phyloP scores from a whole-genome alignment of 2,888 invertebrate genomes.

The Petrolisthes manimaculis region DNA sequence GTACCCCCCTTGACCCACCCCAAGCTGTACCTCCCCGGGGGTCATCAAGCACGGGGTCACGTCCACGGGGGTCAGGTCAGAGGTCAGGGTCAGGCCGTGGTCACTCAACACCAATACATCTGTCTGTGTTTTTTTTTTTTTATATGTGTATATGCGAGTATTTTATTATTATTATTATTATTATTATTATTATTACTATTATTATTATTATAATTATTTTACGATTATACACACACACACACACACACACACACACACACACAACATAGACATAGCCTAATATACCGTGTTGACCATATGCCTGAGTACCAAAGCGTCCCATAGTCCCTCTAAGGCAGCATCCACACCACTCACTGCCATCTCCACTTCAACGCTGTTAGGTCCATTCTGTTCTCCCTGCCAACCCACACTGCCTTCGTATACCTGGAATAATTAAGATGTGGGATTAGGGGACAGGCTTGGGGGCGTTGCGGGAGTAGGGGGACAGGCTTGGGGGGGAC shows the following conservation, averaged over 20 bases:
- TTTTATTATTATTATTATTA: too few species aligned
- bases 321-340: background rate
- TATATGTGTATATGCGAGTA: too few species aligned
- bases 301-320: background rate
- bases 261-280: too few species aligned
- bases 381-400: background rate
- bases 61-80: slow-evolving; percentile 8
- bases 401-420: background rate
- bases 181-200: too few species aligned
- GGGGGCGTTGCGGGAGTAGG: too few species aligned
- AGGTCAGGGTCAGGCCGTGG: slow-evolving; percentile 5
- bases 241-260: too few species aligned
- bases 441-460: too few species aligned
- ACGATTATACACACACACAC: too few species aligned
- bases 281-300: slow-evolving; percentile 3
- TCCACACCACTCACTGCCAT: background rate
- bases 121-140: background rate
- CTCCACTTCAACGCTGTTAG: background rate
- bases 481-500: too few species aligned
- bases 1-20: background rate
- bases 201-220: too few species aligned
- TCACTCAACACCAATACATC: background rate
- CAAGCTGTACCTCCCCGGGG: background rate
- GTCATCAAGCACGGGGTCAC: background rate
- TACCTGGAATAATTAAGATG: background rate